Evolutionary conservation across 2,113 vertebrate genomes (phyloP).

Genomic region (Chloebia gouldiae): DNA sequence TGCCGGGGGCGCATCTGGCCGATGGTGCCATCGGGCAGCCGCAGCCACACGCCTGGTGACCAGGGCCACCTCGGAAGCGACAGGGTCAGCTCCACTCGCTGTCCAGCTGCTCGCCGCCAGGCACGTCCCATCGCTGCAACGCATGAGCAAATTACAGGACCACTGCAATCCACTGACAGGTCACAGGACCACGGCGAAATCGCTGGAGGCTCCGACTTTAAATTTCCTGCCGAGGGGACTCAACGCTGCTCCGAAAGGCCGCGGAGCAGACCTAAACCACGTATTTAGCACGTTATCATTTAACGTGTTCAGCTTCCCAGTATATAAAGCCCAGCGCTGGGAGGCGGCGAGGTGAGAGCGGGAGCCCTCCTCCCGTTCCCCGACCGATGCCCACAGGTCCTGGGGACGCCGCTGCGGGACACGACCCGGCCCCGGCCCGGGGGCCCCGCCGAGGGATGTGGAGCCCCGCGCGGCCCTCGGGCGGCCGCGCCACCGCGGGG

Average conservation of each 20-base stretch:
- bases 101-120: background rate
- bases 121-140: background rate
- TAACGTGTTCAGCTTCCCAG: background rate
- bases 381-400: background rate
- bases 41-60: background rate
- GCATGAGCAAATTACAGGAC: background rate
- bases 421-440: background rate
- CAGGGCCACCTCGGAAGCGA: background rate
- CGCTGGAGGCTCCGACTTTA: background rate
- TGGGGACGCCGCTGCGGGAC: background rate
- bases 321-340: background rate
- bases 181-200: background rate
- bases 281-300: background rate
- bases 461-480: background rate
- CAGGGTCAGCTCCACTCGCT: background rate
- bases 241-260: background rate
- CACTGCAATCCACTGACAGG: background rate
- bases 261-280: background rate
- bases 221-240: background rate
- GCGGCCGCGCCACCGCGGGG: background rate
- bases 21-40: rapidly evolving
- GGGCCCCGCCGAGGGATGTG: background rate
- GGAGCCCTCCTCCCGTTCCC: background rate
- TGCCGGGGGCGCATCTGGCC: background rate
- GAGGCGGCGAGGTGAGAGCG: background rate